Conservation (phyloP, 2,888 invertebrate species). For the Thecophora atra region DNA sequence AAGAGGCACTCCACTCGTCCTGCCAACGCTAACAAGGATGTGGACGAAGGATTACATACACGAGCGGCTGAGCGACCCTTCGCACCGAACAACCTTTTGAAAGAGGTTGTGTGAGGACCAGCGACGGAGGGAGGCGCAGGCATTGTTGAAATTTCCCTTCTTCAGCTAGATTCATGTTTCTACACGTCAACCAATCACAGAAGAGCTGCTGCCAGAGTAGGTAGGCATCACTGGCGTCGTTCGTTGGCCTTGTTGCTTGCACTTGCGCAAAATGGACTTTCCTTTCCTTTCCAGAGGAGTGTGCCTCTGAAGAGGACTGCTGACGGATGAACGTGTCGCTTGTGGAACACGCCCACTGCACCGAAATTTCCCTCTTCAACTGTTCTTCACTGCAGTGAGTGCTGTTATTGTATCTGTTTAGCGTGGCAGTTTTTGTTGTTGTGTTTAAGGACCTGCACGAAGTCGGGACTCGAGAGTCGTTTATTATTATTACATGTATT, state of each 20-base stretch:
- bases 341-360: conserved; percentile 23
- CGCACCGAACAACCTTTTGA: conserved; percentile 1
- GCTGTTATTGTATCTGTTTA: conserved; percentile 15
- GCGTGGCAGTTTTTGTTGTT: conserved; percentile 19
- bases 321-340: background rate
- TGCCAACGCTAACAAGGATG: conserved; percentile 15
- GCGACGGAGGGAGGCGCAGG: background rate
- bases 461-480: conserved; percentile 16
- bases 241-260: background rate
- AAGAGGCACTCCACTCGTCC: conserved; percentile 45
- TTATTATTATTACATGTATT: conserved; percentile 35
- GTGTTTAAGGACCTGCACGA: conserved; percentile 4
- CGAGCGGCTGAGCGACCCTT: background rate
- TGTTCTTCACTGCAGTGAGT: conserved; percentile 15
- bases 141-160: conserved; percentile 6
- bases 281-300: conserved; percentile 23
- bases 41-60: conserved; percentile 22
- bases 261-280: conserved; percentile 26
- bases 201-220: background rate
- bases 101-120: conserved; percentile 19
- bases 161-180: conserved; percentile 8
- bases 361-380: conserved; percentile 22
- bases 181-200: conserved; percentile 22
- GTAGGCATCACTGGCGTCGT: background rate
- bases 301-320: conserved; percentile 10